These are phyloP conservation scores for Luperina nickerlii DNA, from an alignment of 2,888 invertebrate genomes.

Conservation along the genomic window DNA sequence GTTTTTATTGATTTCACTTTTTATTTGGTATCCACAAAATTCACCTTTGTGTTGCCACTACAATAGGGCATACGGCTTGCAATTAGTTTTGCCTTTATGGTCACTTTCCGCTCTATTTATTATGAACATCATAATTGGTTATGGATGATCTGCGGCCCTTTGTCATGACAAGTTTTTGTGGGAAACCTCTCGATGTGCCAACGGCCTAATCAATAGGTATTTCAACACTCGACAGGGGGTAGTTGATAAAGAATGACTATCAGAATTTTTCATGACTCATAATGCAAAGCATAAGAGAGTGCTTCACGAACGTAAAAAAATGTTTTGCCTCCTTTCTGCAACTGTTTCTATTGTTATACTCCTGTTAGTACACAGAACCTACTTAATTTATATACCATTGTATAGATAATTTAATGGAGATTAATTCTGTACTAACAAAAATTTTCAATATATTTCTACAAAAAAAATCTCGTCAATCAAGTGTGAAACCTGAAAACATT, in stretches of 20 bases:
- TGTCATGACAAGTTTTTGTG: constrained; percentile 56
- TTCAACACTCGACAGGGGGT: constrained; percentile 1
- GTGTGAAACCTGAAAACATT: too few relatives aligned
- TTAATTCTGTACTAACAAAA: too few relatives aligned
- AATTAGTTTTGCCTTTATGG: constrained; percentile 67
- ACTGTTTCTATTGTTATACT: too few relatives aligned
- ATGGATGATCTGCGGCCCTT: constrained; percentile 65
- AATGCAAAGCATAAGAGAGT: too few relatives aligned
- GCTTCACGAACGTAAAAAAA: too few relatives aligned
- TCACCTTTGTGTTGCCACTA: constrained; percentile 37
- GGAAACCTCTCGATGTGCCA: constrained; percentile 17
- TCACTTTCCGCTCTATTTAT: constrained; percentile 72
- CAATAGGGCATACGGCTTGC: constrained; percentile 40
- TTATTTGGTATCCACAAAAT: constrained; percentile 13
- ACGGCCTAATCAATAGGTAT: constrained; percentile 12
- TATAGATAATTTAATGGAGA: too few relatives aligned
- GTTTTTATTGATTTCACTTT: constrained; percentile 20
- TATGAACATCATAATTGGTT: constrained; percentile 63
- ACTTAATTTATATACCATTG: too few relatives aligned
- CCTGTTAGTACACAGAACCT: too few relatives aligned
- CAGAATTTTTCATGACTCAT: too few relatives aligned
- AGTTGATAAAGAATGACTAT: constrained; percentile 1
- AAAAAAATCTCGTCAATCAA: too few relatives aligned
- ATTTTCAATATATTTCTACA: too few relatives aligned
- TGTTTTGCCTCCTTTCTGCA: too few relatives aligned